Evolutionary conservation across 2,797 vertebrate genomes (phyloP).

Genomic region (Mormyrus proboscirostris): DNA sequence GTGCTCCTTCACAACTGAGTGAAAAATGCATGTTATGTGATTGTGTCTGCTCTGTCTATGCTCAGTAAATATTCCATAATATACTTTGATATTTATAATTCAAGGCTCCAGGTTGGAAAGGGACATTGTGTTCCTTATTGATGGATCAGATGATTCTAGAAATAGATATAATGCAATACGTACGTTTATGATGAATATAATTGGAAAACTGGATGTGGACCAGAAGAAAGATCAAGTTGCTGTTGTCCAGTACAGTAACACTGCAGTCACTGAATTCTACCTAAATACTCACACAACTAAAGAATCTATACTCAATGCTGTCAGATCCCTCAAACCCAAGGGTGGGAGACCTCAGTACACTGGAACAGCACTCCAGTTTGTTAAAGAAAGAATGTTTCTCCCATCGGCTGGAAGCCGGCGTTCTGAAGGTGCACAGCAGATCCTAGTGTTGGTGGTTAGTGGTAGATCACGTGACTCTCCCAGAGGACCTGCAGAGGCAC

Average conservation of each 20-base stretch:
- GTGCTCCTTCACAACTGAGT: not conserved
- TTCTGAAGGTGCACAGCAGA: constrained; percentile 48
- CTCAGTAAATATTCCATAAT: not conserved
- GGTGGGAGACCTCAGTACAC: constrained; percentile 60
- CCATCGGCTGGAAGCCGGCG: constrained; percentile 44
- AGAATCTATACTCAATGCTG: constrained; percentile 44
- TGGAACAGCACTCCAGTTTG: constrained; percentile 58
- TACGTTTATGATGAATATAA: constrained; percentile 54
- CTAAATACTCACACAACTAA: constrained; percentile 51
- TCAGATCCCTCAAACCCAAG: constrained; percentile 53
- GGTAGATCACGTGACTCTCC: constrained; percentile 62
- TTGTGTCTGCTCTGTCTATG: not conserved
- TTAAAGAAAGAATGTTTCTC: constrained; percentile 53
- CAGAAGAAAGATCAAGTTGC: constrained; percentile 56
- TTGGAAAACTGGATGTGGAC: constrained; percentile 51
- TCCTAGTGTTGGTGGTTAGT: constrained; percentile 54
- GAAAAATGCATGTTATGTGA: not conserved
- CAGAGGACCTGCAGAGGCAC: constrained; percentile 47
- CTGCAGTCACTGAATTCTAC: constrained; percentile 51
- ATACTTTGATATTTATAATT: constrained; percentile 38
- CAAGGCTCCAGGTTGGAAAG: constrained; percentile 42
- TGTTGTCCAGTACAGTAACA: constrained; percentile 63
- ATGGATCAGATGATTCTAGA: constrained; percentile 63
- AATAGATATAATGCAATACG: constrained; percentile 52
- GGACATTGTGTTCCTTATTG: constrained; percentile 68